phyloP scores from a whole-genome alignment of 2,888 invertebrate species.

The Lordiphosa andalusiaca region DNA sequence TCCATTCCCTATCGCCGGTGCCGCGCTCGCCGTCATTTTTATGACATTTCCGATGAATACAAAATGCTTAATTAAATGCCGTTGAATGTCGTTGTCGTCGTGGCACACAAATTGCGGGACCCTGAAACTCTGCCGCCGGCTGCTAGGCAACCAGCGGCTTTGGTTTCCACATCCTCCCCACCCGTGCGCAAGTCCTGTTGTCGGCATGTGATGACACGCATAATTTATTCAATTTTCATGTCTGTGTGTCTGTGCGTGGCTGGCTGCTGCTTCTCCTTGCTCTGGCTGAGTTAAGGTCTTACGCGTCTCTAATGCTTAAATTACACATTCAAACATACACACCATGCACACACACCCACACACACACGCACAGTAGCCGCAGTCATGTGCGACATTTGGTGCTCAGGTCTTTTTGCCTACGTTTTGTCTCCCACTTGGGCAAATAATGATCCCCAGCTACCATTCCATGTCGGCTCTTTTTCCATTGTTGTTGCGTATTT shows the following conservation, averaged over 20 bases:
- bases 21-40: constrained; percentile 51
- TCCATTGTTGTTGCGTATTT: constrained; percentile 55
- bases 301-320: constrained; percentile 73
- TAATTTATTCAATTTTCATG: constrained; percentile 75
- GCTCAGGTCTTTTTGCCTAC: constrained; percentile 51
- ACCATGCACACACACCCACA: constrained; percentile 16
- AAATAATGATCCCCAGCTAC: constrained; percentile 77
- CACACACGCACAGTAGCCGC: constrained; percentile 44
- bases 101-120: constrained; percentile 54
- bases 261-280: constrained; percentile 20
- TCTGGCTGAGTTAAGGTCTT: constrained; percentile 57
- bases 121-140: not conserved
- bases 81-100: constrained; percentile 40
- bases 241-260: constrained; percentile 26
- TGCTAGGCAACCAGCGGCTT: constrained; percentile 9
- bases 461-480: constrained; percentile 45
- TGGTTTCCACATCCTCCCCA: constrained; percentile 4
- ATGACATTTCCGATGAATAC: constrained; percentile 77
- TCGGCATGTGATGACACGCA: constrained; percentile 75
- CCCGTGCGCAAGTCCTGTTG: constrained; percentile 19
- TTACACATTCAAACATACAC: constrained; percentile 65
- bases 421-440: constrained; percentile 73
- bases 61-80: constrained; percentile 78
- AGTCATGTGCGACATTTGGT: constrained; percentile 70
- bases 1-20: constrained; percentile 16